Evolutionary conservation across 64 coral and sea anemone genomes (phyloP), one percentile per base, ranked within the genome.

Genomic region (Pachyseris speciosa): DNA sequence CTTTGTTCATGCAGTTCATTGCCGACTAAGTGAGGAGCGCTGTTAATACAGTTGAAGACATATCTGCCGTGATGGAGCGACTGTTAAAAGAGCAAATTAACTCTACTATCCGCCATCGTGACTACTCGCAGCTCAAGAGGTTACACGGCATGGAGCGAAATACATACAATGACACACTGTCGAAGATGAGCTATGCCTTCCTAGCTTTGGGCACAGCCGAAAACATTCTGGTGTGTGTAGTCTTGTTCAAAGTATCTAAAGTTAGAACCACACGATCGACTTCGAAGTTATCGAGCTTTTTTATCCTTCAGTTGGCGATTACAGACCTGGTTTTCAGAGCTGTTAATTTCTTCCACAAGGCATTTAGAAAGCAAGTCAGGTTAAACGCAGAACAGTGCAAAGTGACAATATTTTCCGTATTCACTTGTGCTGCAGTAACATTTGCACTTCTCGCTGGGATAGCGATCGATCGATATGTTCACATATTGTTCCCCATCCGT

Each of bases 381-480:
- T 2, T 76, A 2, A 55, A 24, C 25, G 1, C 27, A 22, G 11
- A 15, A 27, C 7, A 64, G 12, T 88, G 86, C 53, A 58, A 88
- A 58, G 24, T 74, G 5, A 40, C 27, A 2, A 63, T 88, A 45
- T 88, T 61, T 63, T 76, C 69, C 1, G 36, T 55, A 6, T 75
- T 75, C 27, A 60, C 86, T 41, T 88, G 71, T 26, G 86, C 86
- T 4, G 86, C 86, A 4, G 71, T 88, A 7, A 64, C 52, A 0
- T 88, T 88, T 25, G 52, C 44, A 22, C 72, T 88, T 26, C 71
- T 88, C 9, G 17, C 86, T 30, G 86, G 70, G 20, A 76, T 88
- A 30, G 86, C 86, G 13, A 26, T 76, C 9, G 86, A 88, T 88
- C 86, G 86, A 16, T 88, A 88, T 53, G 11, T 75, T 51, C 86